Evolutionary conservation across 2,113 vertebrate genomes (phyloP).

Genomic region (Sterna hirundo): DNA sequence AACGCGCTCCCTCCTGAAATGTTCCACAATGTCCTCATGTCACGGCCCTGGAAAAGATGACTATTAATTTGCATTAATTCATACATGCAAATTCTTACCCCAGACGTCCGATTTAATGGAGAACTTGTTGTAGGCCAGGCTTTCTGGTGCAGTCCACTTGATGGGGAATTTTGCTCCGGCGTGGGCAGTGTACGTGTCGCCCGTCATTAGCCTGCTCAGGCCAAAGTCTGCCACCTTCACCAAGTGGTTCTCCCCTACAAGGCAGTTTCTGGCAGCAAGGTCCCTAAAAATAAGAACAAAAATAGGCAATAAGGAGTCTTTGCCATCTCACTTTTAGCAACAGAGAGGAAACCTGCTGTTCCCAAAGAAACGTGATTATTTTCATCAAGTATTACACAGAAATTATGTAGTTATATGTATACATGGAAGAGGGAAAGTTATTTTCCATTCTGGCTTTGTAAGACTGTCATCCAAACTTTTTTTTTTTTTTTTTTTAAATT

Average conservation of each 20-base stretch:
- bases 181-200: slow-evolving; percentile 94
- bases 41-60: not conserved
- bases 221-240: slow-evolving; percentile 99
- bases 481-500: not conserved
- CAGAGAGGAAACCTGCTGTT: not conserved
- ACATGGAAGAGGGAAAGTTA: slow-evolving; percentile 20
- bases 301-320: not conserved
- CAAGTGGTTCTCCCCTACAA: slow-evolving; percentile 98
- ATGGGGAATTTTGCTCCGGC: slow-evolving; percentile 98
- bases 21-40: not conserved
- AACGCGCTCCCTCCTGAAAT: not conserved
- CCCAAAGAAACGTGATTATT: not conserved
- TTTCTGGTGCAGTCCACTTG: slow-evolving; percentile 98
- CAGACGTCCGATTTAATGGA: slow-evolving; percentile 98
- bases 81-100: slow-evolving; percentile 79
- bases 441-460: not conserved
- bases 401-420: not conserved
- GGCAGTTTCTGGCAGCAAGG: slow-evolving; percentile 96
- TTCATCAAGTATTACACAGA: not conserved
- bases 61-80: not conserved
- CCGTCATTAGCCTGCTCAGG: slow-evolving; percentile 94
- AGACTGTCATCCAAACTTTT: not conserved
- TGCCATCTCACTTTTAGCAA: not conserved
- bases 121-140: slow-evolving; percentile 98
- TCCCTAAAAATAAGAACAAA: slow-evolving; percentile 78